Base-by-base conservation (phyloP, 1,140 invertebrate species). In the Melanaphis sacchari region DNA sequence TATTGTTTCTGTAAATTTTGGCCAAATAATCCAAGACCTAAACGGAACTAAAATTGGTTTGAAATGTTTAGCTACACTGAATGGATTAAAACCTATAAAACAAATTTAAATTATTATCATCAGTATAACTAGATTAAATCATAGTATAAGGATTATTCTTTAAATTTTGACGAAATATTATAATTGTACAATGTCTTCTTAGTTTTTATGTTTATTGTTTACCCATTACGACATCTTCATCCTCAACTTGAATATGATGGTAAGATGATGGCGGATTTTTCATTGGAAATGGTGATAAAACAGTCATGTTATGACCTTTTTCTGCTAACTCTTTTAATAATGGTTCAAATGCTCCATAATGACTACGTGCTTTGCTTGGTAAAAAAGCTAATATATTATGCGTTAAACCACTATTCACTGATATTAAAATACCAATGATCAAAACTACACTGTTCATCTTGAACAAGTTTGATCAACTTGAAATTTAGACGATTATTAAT, bases 271-370 rank as follows among this genome's bases (percentile, higher is more conserved):
- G 82, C 26, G 91, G 90, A 90, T 91, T 94, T 93, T 93, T 93
- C 52, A 43, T 90, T 24, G 90, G 91, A 49, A 91, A 94, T 21
- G 93, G 94, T 43, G 85, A 94, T 6, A 94, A 31, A n/a, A 94
- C 91, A 1, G 94, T 94, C 3, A 95, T 87, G 36, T 95, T 85
- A 89, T 95, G 94, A 9, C 95, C 94, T 94, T 94, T 90, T 66
- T 90, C 59, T 2, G 94, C 94, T 40, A 95, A 93, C 59, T 94
- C 94, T 84, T 93, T 93, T 3, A 94, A 87, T 8, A 94, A 36
- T 0, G 94, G 90, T 87, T 93, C 82, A 76, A 94, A 94, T 40
- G 66, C 90, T 22, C 66, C 59, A 52, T 94, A 93, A 90, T 94
- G 94, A 66, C 94, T 94, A 11, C 93, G 90, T 7, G 91, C 81